Base-by-base conservation (phyloP, 2,888 invertebrate genomes). In the Sipha maydis region DNA sequence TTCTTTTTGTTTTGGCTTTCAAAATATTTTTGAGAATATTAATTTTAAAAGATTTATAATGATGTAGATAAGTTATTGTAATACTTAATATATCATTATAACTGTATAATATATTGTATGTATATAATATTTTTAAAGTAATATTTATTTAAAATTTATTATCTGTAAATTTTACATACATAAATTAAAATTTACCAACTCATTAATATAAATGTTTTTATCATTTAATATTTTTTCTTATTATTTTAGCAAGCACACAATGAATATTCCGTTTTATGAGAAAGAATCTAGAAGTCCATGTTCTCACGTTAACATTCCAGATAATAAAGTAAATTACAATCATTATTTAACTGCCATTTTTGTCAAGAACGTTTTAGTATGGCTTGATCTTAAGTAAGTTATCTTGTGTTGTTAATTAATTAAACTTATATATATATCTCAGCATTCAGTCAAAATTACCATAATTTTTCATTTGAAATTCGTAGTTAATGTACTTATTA, bases 351-450 rank as follows among this genome's bases (percentile, higher is more conserved):
- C 61, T 5, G 1, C 69, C 3, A n/a, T n/a, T 8, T 79, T 79
- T 28, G 28, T 78, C 3, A 79, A 79, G 54, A 79, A 78, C 48
- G 56, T 85, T 38, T 25, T 85, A 28, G 3, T n/a, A n/a, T 78
- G 79, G 78, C 54, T 79, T 67, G 85, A 85, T 71, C 0, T 11
- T 34, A 85, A 79, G 85, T 85, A 71, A 79, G 79, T 71, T 75
- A 75, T 48, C n/a, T 67, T 54, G 19, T 31, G 21, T 25, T 38
- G 14, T 5, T 19, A n/a, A 61, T 14, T 17, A 17, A 78, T 38
- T 25, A 3, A 56, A 38, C n/a, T n/a, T n/a, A n/a, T n/a, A n/a
- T n/a, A n/a, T n/a, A n/a, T n/a, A n/a, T n/a, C n/a, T 11, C 11
- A 11, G 41, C 9, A 41, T 41, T 41, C 41, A 41, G 41, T 41